phyloP scores from a whole-genome alignment of 2,797 vertebrate genomes.

The Pampus argenteus region DNA sequence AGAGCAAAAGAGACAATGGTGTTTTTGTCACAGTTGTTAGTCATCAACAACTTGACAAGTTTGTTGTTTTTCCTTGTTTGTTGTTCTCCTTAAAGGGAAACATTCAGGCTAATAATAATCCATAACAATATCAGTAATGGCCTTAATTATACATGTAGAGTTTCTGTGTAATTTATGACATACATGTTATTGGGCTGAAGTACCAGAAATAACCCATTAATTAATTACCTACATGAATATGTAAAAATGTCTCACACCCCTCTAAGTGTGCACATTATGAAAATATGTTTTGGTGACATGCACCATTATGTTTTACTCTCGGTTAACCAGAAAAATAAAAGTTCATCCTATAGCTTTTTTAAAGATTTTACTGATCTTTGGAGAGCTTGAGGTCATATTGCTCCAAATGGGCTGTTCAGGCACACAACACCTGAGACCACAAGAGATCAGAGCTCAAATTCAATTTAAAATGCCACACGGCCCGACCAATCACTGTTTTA shows the following conservation, averaged over 20 bases:
- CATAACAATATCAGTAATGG: background rate
- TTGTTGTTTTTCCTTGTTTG: conserved; percentile 4
- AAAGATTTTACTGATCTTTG: background rate
- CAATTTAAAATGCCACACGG: background rate
- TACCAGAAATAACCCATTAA: background rate
- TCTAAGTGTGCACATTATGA: background rate
- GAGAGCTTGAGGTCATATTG: background rate
- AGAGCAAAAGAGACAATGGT: background rate
- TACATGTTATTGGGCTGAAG: background rate
- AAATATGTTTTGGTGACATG: background rate
- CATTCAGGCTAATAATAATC: background rate
- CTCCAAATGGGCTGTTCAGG: background rate
- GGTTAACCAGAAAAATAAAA: background rate
- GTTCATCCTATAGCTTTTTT: background rate
- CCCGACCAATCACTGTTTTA: background rate
- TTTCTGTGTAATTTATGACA: background rate
- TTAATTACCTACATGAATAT: background rate
- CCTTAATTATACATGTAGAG: background rate
- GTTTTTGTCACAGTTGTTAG: background rate
- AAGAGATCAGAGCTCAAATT: conserved; percentile 6
- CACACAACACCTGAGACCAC: background rate
- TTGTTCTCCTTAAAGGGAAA: conserved; percentile 5
- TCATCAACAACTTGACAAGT: background rate
- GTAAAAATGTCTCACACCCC: background rate
- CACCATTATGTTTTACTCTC: conserved; percentile 1